Percentiles rank a stretch among this genome's conserved stretches.
Conservation (phyloP, 2,113 vertebrate species). For the Poecile atricapillus region DNA sequence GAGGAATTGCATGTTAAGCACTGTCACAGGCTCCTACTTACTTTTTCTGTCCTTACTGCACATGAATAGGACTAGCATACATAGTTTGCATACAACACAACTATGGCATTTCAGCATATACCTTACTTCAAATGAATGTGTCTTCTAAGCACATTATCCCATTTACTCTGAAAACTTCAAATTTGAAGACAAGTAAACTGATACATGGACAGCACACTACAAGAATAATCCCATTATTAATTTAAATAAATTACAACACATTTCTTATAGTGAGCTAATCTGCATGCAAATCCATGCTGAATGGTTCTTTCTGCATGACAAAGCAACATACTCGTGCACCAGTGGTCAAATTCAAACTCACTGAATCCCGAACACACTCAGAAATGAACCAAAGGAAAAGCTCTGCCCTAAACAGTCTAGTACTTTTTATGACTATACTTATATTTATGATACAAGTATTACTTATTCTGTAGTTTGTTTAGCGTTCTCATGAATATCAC, state of each 20-base stretch:
- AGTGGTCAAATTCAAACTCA: background rate
- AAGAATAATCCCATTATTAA: background rate
- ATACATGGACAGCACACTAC: background rate
- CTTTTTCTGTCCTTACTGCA: background rate
- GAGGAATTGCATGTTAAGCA: background rate
- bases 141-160: background rate
- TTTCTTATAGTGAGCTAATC: background rate
- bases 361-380: background rate
- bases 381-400: background rate
- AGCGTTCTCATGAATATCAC: background rate
- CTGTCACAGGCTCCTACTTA: background rate
- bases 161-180: background rate
- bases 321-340: background rate
- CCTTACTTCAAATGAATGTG: background rate
- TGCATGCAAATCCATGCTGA: background rate
- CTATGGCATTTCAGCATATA: background rate
- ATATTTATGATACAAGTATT: too few relatives aligned
- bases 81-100: background rate
- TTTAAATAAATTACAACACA: background rate
- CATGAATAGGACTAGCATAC: background rate
- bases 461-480: background rate
- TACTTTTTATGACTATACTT: background rate
- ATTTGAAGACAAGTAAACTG: constrained; percentile 44
- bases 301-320: background rate
- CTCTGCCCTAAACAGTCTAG: background rate